Percentiles rank a stretch among this genome's conserved stretches.
These are phyloP conservation scores for Pseudorhombus dupliciocellatus DNA, from an alignment of 2,113 vertebrate genomes.

Conservation along the genomic window DNA sequence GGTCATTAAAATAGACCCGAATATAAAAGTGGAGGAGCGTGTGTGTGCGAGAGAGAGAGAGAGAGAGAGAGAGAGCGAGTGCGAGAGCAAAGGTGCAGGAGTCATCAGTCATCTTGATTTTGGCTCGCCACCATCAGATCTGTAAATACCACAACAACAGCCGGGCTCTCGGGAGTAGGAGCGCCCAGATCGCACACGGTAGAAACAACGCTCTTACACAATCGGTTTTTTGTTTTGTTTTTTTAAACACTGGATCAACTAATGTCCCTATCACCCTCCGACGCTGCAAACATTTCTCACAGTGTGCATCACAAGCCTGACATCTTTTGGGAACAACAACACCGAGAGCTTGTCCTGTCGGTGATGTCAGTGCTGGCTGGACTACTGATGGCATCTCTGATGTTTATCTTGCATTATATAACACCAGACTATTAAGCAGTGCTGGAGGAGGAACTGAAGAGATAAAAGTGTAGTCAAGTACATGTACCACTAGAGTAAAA, in stretches of 20 bases:
- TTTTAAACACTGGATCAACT: neutral
- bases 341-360: constrained; percentile 33
- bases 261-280: constrained; percentile 30
- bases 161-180: neutral
- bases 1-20: neutral
- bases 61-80: constrained; percentile 1
- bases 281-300: constrained; percentile 35
- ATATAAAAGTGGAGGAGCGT: neutral
- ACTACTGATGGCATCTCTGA: constrained; percentile 32
- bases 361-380: constrained; percentile 27
- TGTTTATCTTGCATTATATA: constrained; percentile 37
- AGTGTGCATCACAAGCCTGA: constrained; percentile 37
- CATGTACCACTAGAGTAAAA: no score
- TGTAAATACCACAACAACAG: constrained; percentile 35
- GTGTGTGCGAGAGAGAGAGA: constrained; percentile 1
- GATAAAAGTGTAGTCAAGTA: neutral
- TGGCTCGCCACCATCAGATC: neutral
- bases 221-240: constrained; percentile 29
- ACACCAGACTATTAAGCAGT: constrained; percentile 16
- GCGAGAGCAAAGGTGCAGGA: constrained; percentile 5
- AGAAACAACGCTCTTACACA: constrained; percentile 19
- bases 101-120: neutral
- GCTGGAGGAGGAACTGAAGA: neutral
- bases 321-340: constrained; percentile 17
- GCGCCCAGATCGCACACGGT: neutral